phyloP scores from a whole-genome alignment of 2,888 invertebrate species.

The Troglohyphantes excavatus region DNA sequence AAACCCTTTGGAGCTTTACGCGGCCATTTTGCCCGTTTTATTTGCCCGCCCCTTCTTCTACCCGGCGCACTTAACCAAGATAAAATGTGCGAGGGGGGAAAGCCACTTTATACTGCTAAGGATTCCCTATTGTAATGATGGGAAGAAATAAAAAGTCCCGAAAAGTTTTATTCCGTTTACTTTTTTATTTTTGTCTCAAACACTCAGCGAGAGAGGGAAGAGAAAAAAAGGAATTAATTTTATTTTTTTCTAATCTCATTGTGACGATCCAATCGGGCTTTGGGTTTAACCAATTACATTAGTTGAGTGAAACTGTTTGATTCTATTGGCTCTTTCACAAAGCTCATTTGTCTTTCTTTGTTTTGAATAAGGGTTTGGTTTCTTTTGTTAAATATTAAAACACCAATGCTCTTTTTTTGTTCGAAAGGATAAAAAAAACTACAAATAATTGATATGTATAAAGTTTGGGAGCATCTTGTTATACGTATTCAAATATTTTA shows the following conservation, averaged over 20 bases:
- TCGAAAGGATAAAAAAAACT: background rate
- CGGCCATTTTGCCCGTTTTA: conserved; percentile 42
- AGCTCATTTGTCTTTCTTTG: background rate
- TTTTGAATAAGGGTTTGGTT: background rate
- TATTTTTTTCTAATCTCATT: conserved; percentile 41
- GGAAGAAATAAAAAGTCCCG: background rate
- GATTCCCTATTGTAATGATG: conserved; percentile 57
- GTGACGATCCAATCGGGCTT: conserved; percentile 17
- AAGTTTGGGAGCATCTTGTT: too few species aligned
- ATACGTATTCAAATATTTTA: too few species aligned
- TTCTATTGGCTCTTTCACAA: background rate
- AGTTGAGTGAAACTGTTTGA: conserved; percentile 15
- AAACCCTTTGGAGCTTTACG: conserved; percentile 53
- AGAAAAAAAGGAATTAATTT: conserved; percentile 41
- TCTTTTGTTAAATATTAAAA: background rate
- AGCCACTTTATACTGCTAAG: conserved; percentile 52
- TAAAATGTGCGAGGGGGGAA: conserved; percentile 34
- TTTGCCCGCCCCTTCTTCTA: conserved; percentile 16
- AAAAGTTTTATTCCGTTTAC: background rate
- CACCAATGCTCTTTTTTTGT: background rate
- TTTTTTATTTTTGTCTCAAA: conserved; percentile 41
- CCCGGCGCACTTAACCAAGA: conserved; percentile 43
- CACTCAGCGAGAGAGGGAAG: background rate
- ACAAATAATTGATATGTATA: background rate
- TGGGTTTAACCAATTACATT: conserved; percentile 22